These are phyloP conservation scores for Dasypus novemcinctus DNA, from an alignment of 2,113 vertebrate species.

Conservation along the genomic window DNA sequence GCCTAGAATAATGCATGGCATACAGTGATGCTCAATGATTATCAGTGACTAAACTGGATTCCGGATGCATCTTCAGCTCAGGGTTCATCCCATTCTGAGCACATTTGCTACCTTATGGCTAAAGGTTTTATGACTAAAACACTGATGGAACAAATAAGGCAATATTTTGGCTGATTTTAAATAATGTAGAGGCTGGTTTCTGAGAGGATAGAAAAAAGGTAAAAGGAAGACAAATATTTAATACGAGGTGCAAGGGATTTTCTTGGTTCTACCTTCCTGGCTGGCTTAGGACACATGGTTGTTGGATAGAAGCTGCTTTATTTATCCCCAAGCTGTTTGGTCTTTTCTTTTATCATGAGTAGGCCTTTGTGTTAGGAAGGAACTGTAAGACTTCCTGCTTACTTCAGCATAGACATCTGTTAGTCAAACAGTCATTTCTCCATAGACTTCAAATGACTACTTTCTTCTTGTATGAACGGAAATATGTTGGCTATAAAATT, in stretches of 20 bases:
- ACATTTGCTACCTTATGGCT: neutral
- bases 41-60: neutral
- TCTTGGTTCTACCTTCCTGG: slow-evolving; percentile 46
- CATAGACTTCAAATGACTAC: slow-evolving; percentile 73
- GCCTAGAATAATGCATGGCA: neutral
- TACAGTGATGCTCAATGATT: neutral
- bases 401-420: slow-evolving; percentile 71
- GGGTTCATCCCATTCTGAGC: neutral
- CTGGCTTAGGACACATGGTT: slow-evolving; percentile 65
- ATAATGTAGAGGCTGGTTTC: neutral
- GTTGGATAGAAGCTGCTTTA: slow-evolving; percentile 55
- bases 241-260: slow-evolving; percentile 8
- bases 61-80: neutral
- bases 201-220: neutral
- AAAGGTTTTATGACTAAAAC: slow-evolving; percentile 25
- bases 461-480: slow-evolving; percentile 72
- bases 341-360: slow-evolving; percentile 73
- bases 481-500: slow-evolving; percentile 51
- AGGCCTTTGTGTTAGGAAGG: slow-evolving; percentile 66
- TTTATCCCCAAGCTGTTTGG: slow-evolving; percentile 71
- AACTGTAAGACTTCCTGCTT: slow-evolving; percentile 69
- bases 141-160: slow-evolving; percentile 6
- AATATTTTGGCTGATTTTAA: slow-evolving; percentile 29
- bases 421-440: slow-evolving; percentile 75
- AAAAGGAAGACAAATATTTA: slow-evolving; percentile 42